Conservation (phyloP, 2,113 vertebrate species). For the Petaurus breviceps region DNA sequence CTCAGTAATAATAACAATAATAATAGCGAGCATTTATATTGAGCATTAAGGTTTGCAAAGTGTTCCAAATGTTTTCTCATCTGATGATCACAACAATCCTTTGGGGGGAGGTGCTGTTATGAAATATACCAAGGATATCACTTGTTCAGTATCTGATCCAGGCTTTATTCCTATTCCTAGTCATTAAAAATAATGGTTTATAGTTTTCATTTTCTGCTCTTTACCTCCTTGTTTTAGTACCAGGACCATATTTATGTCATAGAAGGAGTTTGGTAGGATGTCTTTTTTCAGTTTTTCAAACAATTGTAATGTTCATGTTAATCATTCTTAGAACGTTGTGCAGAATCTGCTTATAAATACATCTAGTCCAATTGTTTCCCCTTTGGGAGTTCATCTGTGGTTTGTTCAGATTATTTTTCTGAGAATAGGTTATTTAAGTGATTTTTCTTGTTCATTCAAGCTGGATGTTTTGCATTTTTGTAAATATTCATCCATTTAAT, state of each 20-base stretch:
- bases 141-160: background rate
- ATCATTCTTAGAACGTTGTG: background rate
- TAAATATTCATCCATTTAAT: too few relatives aligned
- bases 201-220: background rate
- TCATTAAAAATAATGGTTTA: background rate
- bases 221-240: background rate
- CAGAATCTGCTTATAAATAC: background rate
- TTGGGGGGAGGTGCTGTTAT: background rate
- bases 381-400: background rate
- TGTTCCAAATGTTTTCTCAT: background rate
- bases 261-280: background rate
- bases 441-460: too few relatives aligned
- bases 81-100: background rate
- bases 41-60: background rate
- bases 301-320: background rate
- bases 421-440: too few relatives aligned
- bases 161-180: background rate
- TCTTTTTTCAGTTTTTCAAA: background rate
- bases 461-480: too few relatives aligned
- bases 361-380: background rate
- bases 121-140: background rate
- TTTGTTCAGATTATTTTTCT: background rate
- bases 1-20: background rate
- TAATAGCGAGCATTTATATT: background rate
- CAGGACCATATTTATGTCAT: background rate